These are phyloP conservation scores for cattle (Bos taurus) DNA, from an alignment of 2,113 vertebrate genomes.

Conservation along the genomic window ARS-UCD2.0 NC_037331.1:57144501-57145000, in stretches of 20 bases:
- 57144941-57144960: background rate
- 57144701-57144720: background rate
- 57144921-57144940: conserved; percentile 11
- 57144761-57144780: background rate
- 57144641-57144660: background rate
- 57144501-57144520: conserved; percentile 24
- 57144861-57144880: conserved; percentile 19
- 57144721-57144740: background rate
- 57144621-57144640: background rate
- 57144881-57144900: conserved; percentile 27
- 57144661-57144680: background rate
- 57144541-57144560: background rate
- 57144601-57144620: background rate
- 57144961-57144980: conserved; percentile 35
- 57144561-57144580: background rate
- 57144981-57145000: conserved; percentile 19
- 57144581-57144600: background rate
- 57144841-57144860: background rate
- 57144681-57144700: background rate
- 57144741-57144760: background rate
- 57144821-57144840: background rate
- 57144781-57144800: background rate
- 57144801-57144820: background rate
- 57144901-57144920: conserved; percentile 27
- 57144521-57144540: background rate